Conservation (phyloP, 1,140 invertebrate genomes). For the Charaxes varanes region DNA sequence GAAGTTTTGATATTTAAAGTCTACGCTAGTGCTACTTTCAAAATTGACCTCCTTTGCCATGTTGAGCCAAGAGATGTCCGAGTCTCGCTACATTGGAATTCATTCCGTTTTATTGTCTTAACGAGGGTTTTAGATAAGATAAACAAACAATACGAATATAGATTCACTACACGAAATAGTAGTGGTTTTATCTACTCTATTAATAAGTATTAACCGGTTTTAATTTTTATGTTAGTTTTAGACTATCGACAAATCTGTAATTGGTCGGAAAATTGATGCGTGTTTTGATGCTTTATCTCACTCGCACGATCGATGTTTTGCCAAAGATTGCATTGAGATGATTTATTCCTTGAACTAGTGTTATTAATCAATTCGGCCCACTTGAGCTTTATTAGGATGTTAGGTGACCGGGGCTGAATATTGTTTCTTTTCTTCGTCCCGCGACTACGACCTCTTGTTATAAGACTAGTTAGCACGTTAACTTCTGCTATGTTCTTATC, state of each 20-base stretch:
- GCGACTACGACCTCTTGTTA: neutral
- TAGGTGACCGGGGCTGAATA: neutral
- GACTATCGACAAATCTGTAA: neutral
- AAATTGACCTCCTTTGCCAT: slow-evolving; percentile 46
- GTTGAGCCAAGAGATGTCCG: slow-evolving; percentile 8
- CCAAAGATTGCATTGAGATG: slow-evolving; percentile 1
- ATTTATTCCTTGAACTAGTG: slow-evolving; percentile 3
- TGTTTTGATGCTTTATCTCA: neutral
- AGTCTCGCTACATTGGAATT: slow-evolving; percentile 10
- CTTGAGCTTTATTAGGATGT: slow-evolving; percentile 13
- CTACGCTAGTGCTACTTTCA: slow-evolving; percentile 35
- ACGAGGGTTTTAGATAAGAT: no score
- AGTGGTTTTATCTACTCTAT: no score
- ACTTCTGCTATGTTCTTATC: no score
- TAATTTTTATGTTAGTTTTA: no score
- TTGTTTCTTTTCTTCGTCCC: neutral
- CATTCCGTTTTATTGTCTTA: neutral
- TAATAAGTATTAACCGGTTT: no score
- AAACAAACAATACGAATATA: no score
- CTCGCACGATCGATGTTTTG: slow-evolving; percentile 7
- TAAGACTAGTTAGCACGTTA: no score
- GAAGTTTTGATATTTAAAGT: slow-evolving; percentile 12
- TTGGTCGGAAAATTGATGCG: neutral
- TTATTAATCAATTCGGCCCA: slow-evolving; percentile 26
- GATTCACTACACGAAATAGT: no score